These are phyloP conservation scores for Meloidogyne chitwoodi DNA, from an alignment of 1,140 invertebrate species.

Conservation along the genomic window DNA sequence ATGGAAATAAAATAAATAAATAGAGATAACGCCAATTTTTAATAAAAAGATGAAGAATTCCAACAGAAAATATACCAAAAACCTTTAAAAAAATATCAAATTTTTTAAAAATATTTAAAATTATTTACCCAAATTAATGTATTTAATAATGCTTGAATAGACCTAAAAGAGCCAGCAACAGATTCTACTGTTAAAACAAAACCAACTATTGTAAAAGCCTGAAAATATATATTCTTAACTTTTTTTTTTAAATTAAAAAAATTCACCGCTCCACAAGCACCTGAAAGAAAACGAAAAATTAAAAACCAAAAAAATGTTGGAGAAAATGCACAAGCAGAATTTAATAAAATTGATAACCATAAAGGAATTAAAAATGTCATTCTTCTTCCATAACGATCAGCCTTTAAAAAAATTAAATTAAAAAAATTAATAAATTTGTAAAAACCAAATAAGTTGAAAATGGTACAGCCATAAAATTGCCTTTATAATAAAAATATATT, in stretches of 20 bases:
- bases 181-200: constrained; percentile 26
- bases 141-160: constrained; percentile 32
- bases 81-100: background rate
- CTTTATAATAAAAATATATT: too few relatives aligned
- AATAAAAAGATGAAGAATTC: constrained; percentile 42
- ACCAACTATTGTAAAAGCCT: constrained; percentile 4
- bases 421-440: constrained; percentile 27
- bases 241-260: background rate
- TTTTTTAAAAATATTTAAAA: background rate
- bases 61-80: constrained; percentile 40
- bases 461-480: background rate
- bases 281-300: constrained; percentile 46
- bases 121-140: constrained; percentile 43
- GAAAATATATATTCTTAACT: background rate
- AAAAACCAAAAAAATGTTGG: constrained; percentile 38
- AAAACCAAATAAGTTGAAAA: background rate
- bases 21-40: constrained; percentile 36
- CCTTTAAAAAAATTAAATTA: constrained; percentile 30
- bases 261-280: constrained; percentile 27
- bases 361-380: constrained; percentile 41
- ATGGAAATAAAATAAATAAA: constrained; percentile 29
- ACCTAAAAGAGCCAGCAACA: constrained; percentile 42
- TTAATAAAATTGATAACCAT: constrained; percentile 42
- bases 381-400: constrained; percentile 42
- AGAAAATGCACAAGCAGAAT: constrained; percentile 43